Percentiles rank a stretch among this genome's conserved stretches.
Evolutionary conservation across 2,797 vertebrate species (phyloP).

Genomic region (Pipistrellus pygmaeus): DNA sequence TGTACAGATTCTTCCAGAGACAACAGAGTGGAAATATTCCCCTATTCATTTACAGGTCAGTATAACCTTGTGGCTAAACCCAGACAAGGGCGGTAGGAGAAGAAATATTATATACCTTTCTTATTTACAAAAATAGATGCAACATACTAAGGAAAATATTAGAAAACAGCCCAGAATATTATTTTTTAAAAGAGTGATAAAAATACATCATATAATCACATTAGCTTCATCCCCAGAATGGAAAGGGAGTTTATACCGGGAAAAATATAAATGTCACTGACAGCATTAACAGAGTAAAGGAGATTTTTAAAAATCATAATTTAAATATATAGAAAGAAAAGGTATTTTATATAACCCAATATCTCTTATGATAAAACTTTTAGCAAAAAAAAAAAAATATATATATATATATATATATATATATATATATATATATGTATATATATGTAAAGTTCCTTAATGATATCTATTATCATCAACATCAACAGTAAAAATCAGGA

Average conservation of each 20-base stretch:
- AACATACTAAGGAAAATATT: constrained; percentile 34
- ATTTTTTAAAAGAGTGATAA: neutral
- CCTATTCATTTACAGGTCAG: neutral
- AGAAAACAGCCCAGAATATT: neutral
- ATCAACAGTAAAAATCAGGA: neutral
- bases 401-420: no score
- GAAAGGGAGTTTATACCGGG: neutral
- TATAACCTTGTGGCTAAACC: neutral
- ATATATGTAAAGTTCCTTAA: neutral
- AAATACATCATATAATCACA: neutral
- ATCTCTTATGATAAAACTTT: neutral
- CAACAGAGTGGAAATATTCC: neutral
- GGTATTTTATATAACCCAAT: neutral
- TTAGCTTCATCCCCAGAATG: neutral
- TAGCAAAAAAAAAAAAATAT: neutral
- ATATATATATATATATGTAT: neutral
- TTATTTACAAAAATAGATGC: neutral
- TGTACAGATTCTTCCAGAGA: neutral
- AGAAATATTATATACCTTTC: neutral
- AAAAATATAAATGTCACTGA: constrained; percentile 38
- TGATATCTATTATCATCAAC: neutral
- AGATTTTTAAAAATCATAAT: neutral
- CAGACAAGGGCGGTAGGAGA: constrained; percentile 1
- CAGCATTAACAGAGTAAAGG: neutral
- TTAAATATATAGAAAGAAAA: constrained; percentile 4